Evolutionary conservation across 2,113 vertebrate genomes (phyloP).

Genomic region (Semicossyphus pulcher): DNA sequence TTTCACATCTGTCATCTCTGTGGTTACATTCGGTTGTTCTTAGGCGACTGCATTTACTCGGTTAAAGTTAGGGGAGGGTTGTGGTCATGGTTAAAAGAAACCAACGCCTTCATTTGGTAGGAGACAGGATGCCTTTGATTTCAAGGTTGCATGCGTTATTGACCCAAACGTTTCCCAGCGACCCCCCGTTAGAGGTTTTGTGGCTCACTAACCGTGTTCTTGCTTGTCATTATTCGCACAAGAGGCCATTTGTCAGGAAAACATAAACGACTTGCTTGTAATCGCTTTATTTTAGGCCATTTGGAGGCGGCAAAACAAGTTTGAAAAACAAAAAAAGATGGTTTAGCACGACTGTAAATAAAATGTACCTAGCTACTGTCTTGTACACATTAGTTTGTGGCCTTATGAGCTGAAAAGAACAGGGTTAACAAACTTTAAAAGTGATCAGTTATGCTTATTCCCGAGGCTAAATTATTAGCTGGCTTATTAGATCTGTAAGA

Average conservation of each 20-base stretch:
- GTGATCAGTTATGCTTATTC: too few relatives aligned
- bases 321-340: too few relatives aligned
- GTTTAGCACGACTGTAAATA: too few relatives aligned
- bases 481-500: too few relatives aligned
- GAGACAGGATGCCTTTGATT: slow-evolving; percentile 1
- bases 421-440: too few relatives aligned
- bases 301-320: neutral
- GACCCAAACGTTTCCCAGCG: neutral
- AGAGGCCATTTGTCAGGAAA: neutral
- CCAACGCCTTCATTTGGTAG: neutral
- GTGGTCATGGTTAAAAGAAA: slow-evolving; percentile 10
- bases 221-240: neutral
- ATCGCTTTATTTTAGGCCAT: neutral
- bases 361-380: too few relatives aligned
- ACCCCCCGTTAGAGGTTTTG: neutral
- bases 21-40: neutral
- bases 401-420: too few relatives aligned
- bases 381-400: too few relatives aligned
- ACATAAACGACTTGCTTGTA: neutral
- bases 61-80: neutral
- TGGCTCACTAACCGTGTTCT: neutral
- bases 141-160: neutral
- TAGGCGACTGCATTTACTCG: neutral
- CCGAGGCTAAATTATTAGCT: too few relatives aligned
- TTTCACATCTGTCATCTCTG: neutral